Conservation (phyloP, 1,140 invertebrate species). For the Platyscapa corneri region DNA sequence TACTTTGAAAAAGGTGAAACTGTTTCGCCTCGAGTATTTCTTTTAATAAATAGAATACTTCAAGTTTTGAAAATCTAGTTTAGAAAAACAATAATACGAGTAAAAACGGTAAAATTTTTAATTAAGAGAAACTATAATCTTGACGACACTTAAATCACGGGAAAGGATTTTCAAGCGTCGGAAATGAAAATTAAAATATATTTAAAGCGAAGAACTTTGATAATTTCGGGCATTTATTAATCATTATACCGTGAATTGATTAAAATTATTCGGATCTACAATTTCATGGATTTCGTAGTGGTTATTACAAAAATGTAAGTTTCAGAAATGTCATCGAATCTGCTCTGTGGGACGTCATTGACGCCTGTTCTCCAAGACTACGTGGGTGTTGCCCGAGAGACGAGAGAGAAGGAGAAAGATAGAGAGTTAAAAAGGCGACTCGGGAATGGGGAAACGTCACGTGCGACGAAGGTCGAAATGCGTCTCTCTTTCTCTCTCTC, state of each 20-base stretch:
- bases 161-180: background rate
- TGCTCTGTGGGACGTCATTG: background rate
- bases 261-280: background rate
- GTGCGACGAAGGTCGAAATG: background rate
- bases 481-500: background rate
- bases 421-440: conserved; percentile 5
- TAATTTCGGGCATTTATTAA: background rate
- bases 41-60: no score
- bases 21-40: no score
- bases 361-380: background rate
- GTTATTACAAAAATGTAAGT: background rate
- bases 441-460: background rate
- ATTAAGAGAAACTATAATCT: background rate
- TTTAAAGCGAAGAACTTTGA: background rate
- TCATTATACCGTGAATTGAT: background rate
- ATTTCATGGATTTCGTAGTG: background rate
- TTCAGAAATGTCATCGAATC: conserved; percentile 13
- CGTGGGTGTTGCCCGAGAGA: conserved; percentile 4
- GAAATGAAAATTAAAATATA: background rate
- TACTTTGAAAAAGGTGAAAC: background rate
- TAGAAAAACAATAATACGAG: background rate
- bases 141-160: background rate
- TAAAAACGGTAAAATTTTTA: background rate
- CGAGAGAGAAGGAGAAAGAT: background rate
- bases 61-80: no score